Evolutionary conservation across 2,888 invertebrate genomes (phyloP).

Genomic region (Luperina nickerlii): DNA sequence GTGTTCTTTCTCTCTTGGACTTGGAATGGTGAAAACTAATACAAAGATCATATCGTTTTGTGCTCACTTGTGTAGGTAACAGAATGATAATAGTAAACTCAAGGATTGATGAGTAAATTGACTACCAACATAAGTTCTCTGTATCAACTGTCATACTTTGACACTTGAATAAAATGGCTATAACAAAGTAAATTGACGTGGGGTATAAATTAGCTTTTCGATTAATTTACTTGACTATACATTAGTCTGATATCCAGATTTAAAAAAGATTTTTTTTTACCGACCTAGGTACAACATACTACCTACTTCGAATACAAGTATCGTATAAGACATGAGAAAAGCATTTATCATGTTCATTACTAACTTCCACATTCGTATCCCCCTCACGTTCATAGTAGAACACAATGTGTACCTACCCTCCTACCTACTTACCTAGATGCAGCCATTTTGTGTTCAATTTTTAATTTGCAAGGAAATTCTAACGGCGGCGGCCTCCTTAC

Average conservation of each 20-base stretch:
- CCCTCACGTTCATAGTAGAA: constrained; percentile 20
- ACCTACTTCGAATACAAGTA: neutral
- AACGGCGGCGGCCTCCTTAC: constrained; percentile 35
- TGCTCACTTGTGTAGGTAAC: neutral
- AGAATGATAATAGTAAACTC: neutral
- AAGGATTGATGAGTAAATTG: neutral
- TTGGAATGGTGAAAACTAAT: no score
- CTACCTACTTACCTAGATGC: constrained; percentile 12
- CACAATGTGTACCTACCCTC: neutral
- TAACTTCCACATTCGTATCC: constrained; percentile 12
- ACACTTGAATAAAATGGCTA: neutral
- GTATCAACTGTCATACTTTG: neutral
- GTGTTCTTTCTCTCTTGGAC: neutral
- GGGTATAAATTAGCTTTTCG: no score
- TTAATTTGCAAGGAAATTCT: constrained; percentile 56
- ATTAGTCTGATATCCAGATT: no score
- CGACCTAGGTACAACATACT: neutral
- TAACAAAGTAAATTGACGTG: neutral
- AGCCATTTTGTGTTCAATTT: constrained; percentile 48
- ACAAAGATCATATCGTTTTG: neutral
- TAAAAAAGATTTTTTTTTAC: no score
- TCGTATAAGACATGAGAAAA: constrained; percentile 16
- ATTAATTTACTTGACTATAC: neutral
- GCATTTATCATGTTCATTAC: constrained; percentile 4
- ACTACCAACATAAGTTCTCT: neutral